Evolutionary conservation across 2,888 invertebrate species (phyloP), one percentile per base, ranked within the genome.

Genomic region (Apamea epomidion): DNA sequence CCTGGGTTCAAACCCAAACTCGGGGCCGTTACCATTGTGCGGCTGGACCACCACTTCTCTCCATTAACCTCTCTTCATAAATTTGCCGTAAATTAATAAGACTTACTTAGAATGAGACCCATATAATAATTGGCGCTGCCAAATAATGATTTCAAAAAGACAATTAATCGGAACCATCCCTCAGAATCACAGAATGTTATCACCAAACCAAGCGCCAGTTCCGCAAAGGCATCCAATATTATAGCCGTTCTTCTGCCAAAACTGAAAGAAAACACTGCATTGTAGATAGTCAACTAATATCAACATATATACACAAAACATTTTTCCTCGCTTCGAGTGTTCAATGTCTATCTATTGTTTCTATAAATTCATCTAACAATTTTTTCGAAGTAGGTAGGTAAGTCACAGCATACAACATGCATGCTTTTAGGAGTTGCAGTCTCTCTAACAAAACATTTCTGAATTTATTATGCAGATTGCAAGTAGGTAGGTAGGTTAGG

Each of bases 111-210:
- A 80, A 97, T 83, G 14, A 96, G 89, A 58, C 94, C 94, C 91
- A 95, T 93, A 82, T 92, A 96, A 75, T 91, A 87, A 81, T 90
- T 94, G 8, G 94, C 94, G 67, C 95, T 94, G 25, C 95, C 93
- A 83, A 95, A 93, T 68, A 96, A 85, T 10, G 96, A 92, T 85
- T 93, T 95, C 67, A 96, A 84, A 89, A 97, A 96, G 32, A 94
- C 91, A 32, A 96, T 82, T 14, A 96, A 87, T 82, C 94, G 93
- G 82, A 95, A 96, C 96, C 97, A 96, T 74, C 93, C 93, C 75
- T 94, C 94, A 0, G 96, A 94, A 83, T 95, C 94, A 85, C 95
- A 96, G 84, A 96, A 95, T 21, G 93, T 93, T 42, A 95, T 87
- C 32, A 93, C 90, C 8, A 94, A 81, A 70, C 94, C 92, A 51